Evolutionary conservation across 30 jellyfish, hydroid and myxozoan genomes (phyloP).

Genomic region (Cassiopea andromeda): DNA sequence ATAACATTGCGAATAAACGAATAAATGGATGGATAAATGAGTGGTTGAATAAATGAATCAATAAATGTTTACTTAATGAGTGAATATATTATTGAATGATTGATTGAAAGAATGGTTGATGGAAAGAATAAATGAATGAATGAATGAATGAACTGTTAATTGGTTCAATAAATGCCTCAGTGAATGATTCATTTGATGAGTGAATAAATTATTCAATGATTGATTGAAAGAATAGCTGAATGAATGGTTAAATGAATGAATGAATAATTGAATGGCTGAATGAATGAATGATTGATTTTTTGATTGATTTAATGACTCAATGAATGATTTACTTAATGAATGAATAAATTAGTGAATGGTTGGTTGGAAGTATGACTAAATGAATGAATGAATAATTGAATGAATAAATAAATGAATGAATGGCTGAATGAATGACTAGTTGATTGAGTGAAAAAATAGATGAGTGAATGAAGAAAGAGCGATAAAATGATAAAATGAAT

Average conservation of each 20-base stretch:
- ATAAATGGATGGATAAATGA: not conserved
- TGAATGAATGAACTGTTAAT: not conserved
- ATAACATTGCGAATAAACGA: not conserved
- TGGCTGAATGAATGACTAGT: not conserved
- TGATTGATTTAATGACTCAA: not conserved
- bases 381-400: not conserved
- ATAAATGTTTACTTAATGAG: not conserved
- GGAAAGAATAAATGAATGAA: not conserved
- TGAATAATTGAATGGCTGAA: not conserved
- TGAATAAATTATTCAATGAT: not conserved
- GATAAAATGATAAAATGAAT: not conserved
- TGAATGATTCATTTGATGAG: not conserved
- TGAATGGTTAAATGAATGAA: not conserved
- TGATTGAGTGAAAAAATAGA: no score
- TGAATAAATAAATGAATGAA: not conserved
- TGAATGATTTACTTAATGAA: not conserved
- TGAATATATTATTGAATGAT: not conserved
- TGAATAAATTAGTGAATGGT: not conserved
- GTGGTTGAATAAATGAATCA: not conserved
- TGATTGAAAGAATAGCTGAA: not conserved
- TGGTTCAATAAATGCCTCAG: not conserved
- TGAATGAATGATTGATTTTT: not conserved
- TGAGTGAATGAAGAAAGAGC: not conserved
- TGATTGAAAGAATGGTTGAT: not conserved
- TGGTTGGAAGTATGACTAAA: not conserved